These are phyloP conservation scores for Eurois occulta DNA, from an alignment of 2,888 invertebrate genomes.

Conservation along the genomic window DNA sequence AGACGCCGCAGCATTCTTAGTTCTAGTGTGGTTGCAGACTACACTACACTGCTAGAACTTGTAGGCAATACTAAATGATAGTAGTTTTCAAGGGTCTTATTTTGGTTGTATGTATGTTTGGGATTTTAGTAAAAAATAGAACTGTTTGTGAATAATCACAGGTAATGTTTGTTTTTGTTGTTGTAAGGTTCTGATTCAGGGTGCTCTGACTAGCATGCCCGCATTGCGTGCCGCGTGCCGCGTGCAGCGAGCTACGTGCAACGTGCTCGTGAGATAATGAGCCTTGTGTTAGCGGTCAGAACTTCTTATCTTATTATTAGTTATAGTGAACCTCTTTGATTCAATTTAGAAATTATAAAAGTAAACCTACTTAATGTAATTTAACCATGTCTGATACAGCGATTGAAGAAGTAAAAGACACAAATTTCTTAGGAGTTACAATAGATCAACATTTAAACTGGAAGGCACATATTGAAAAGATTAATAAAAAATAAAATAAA, in stretches of 20 bases:
- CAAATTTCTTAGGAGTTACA: no score
- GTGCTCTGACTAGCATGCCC: not conserved
- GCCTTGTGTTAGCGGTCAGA: not conserved
- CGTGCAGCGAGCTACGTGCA: not conserved
- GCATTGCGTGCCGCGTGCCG: not conserved
- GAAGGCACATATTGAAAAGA: no score
- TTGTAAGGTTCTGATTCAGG: not conserved
- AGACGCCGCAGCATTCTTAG: not conserved
- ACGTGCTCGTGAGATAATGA: not conserved
- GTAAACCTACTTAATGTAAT: no score
- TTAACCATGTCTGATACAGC: no score
- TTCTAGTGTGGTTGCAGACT: not conserved
- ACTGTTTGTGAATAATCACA: no score
- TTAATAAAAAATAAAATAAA: no score
- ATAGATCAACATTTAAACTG: no score
- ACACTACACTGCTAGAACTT: not conserved
- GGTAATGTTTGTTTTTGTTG: not conserved
- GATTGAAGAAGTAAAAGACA: no score
- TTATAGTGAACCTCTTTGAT: not conserved
- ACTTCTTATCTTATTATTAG: not conserved
- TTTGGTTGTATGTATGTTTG: not conserved
- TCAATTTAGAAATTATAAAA: no score
- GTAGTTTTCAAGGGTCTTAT: not conserved
- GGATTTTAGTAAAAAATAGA: no score
- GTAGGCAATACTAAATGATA: no score